Evolutionary conservation across 35 echinoderm and acorn worm species (phyloP).

Genomic region (Stichopus chloronotus): DNA sequence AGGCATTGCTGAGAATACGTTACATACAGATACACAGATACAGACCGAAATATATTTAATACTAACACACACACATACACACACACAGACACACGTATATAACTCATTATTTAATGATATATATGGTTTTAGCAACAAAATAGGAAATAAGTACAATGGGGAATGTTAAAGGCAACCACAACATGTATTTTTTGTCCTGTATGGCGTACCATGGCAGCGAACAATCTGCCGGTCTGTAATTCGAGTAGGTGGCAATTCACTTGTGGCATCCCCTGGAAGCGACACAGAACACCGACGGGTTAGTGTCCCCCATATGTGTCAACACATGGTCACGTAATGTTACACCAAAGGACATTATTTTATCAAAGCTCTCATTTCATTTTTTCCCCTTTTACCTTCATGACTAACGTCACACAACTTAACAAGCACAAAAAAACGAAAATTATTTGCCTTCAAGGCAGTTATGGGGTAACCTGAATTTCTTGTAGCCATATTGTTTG

Average conservation of each 20-base stretch:
- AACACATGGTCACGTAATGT: constrained; percentile 52
- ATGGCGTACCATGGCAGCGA: background rate
- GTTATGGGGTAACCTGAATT: background rate
- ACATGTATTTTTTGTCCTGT: background rate
- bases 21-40: no score
- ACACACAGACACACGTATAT: no score
- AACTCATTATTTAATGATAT: no score
- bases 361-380: background rate
- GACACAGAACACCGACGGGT: background rate
- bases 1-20: no score
- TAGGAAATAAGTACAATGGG: background rate
- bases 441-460: background rate
- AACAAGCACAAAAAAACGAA: background rate
- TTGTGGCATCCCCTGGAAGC: constrained; percentile 30
- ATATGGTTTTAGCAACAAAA: no score
- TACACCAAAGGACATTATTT: constrained; percentile 22
- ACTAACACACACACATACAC: no score
- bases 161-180: background rate
- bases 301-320: constrained; percentile 31
- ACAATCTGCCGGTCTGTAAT: constrained; percentile 5
- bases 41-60: no score
- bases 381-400: background rate
- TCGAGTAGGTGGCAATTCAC: background rate
- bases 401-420: background rate
- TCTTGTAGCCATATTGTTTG: no score